Evolutionary conservation across 1,140 invertebrate species (phyloP).

Genomic region (Drosophila sp.): DNA sequence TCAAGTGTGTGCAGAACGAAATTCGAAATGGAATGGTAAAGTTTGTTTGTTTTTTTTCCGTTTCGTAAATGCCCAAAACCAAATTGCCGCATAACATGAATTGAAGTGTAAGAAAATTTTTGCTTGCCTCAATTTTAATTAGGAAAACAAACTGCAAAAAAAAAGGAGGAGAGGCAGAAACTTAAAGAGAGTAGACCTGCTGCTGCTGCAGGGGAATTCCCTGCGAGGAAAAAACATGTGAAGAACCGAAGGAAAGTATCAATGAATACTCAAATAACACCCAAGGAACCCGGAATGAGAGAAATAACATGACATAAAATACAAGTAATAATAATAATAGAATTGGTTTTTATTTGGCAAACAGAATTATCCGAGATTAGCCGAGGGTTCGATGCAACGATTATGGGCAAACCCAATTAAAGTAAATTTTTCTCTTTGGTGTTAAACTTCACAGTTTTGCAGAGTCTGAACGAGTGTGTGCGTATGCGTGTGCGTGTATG

Average conservation of each 20-base stretch:
- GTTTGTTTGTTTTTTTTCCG: not conserved
- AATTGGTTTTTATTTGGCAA: slow-evolving; percentile 80
- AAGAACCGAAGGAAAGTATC: slow-evolving; percentile 27
- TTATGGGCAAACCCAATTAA: slow-evolving; percentile 82
- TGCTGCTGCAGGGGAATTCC: not conserved
- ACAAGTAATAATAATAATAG: slow-evolving; percentile 57
- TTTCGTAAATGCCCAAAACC: slow-evolving; percentile 16
- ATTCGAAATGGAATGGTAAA: not conserved
- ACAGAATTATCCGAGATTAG: slow-evolving; percentile 81
- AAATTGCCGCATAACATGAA: slow-evolving; percentile 34
- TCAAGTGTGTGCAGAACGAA: slow-evolving; percentile 38
- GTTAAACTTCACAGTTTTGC: slow-evolving; percentile 27
- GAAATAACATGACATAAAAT: slow-evolving; percentile 63
- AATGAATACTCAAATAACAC: slow-evolving; percentile 38
- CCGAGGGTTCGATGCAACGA: slow-evolving; percentile 81
- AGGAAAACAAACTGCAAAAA: not conserved
- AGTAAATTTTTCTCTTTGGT: slow-evolving; percentile 33
- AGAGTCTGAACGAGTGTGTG: not conserved
- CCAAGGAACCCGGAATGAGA: not conserved
- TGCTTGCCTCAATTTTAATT: not conserved
- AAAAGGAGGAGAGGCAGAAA: not conserved
- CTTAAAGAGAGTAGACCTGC: not conserved
- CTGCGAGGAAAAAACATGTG: not conserved
- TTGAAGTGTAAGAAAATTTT: slow-evolving; percentile 27
- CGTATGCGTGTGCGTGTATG: slow-evolving; percentile 15